Evolutionary conservation across 2,888 invertebrate species (phyloP), one percentile per base, ranked within the genome.

Genomic region (Lissonota sp.): DNA sequence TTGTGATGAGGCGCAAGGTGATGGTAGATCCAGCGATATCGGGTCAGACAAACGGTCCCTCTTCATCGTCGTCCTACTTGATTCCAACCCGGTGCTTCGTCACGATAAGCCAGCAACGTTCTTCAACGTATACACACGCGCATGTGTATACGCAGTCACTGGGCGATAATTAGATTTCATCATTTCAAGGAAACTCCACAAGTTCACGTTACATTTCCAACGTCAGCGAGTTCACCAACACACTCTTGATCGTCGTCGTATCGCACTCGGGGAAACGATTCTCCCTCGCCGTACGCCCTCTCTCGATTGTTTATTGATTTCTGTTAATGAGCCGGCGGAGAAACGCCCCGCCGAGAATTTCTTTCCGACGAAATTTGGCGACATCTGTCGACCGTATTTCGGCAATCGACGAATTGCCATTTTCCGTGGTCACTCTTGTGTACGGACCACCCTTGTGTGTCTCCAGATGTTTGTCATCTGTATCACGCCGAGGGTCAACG

Each of bases 141-240:
- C n/a, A 12, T 37, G 53, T 53, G 26, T 26, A 26, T 26, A 26
- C 63, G 8, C 58, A 58, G 53, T 26, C 64, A 42, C 14, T 55
- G 60, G 66, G 55, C 70, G 81, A 71, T 81, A 74, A 81, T 81
- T 74, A 74, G 81, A 78, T 81, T 78, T 66, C 70, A 81, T 81
- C 51, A 70, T 66, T 81, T 70, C 70, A 66, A 64, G 60, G 77
- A 81, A 81, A 74, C 81, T 81, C 81, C 74, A 81, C 81, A 74
- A 81, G 81, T 81, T 81, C 81, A n/a, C 49, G 14, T 26, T 60
- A 42, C 49, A 46, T 62, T 74, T 53, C 55, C 60, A 46, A 70
- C 58, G 62, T 78, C 77, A 60, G 60, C 39, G 12, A 16, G 58
- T 70, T 77, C 37, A 39, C 64, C 26, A 26, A 51, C 46, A 73